phyloP scores from a whole-genome alignment of 92 coral and sea anemone genomes.

The Nematostella vectensis region DNA sequence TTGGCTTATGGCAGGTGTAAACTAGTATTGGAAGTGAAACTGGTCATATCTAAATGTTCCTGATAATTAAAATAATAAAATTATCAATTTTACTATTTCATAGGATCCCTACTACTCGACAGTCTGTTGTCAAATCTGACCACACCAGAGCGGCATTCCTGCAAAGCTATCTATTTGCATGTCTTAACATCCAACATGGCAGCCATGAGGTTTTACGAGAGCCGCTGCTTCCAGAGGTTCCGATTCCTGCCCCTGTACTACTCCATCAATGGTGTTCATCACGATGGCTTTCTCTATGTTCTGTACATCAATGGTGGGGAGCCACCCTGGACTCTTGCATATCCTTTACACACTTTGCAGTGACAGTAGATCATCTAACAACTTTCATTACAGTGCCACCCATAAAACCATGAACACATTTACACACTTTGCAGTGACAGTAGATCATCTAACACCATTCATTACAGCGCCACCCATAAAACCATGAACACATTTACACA shows the following conservation, averaged over 20 bases:
- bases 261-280: conserved; percentile 80
- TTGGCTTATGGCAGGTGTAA: too few relatives aligned
- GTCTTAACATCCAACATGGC: conserved; percentile 82
- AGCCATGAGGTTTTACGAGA: conserved; percentile 91
- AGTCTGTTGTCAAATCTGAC: conserved; percentile 82
- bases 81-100: too few relatives aligned
- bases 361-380: too few relatives aligned
- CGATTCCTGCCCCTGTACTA: conserved; percentile 90
- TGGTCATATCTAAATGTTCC: too few relatives aligned
- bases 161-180: conserved; percentile 95
- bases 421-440: too few relatives aligned
- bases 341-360: conserved; percentile 78
- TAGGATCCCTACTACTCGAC: conserved; percentile 82
- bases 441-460: too few relatives aligned
- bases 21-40: too few relatives aligned
- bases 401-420: too few relatives aligned
- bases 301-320: conserved; percentile 94
- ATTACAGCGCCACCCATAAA: too few relatives aligned
- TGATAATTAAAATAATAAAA: too few relatives aligned
- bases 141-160: conserved; percentile 73
- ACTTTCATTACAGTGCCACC: neutral
- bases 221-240: conserved; percentile 61
- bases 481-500: too few relatives aligned
- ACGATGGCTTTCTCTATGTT: conserved; percentile 87
- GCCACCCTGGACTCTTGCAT: conserved; percentile 96